A percentile compares a stretch with the other conserved stretches of the same genome.
Conservation (phyloP, 2,113 vertebrate species). For the Ornithorhynchus anatinus region DNA sequence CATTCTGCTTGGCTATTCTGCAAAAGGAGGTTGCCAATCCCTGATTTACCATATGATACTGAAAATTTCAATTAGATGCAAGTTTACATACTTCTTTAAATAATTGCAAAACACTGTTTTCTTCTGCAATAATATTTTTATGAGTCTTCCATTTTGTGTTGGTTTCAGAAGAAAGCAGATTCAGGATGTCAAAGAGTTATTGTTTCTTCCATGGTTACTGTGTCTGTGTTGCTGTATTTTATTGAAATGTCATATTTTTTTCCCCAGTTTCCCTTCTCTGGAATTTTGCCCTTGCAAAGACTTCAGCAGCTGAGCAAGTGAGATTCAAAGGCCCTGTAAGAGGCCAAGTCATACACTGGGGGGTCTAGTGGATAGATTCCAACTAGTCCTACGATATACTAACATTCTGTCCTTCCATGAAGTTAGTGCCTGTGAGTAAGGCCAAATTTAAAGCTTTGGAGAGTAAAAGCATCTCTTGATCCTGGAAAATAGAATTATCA, state of each 20-base stretch:
- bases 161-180: neutral
- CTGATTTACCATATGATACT: too few species aligned
- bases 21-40: too few species aligned
- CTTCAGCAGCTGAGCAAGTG: neutral
- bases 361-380: neutral
- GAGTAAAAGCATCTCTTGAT: too few species aligned
- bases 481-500: too few species aligned
- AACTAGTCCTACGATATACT: neutral
- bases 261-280: neutral
- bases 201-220: neutral
- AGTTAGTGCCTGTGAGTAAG: too few species aligned
- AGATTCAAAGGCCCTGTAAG: neutral
- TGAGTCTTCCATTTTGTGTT: neutral
- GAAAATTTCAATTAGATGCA: too few species aligned
- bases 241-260: neutral
- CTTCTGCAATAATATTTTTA: neutral
- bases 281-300: neutral
- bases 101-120: neutral
- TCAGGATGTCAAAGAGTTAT: neutral
- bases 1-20: too few species aligned
- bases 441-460: too few species aligned
- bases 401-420: too few species aligned
- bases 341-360: neutral
- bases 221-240: neutral
- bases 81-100: neutral